These are phyloP conservation scores for Perdita meconis DNA, from an alignment of 2,888 invertebrate species.

Conservation along the genomic window DNA sequence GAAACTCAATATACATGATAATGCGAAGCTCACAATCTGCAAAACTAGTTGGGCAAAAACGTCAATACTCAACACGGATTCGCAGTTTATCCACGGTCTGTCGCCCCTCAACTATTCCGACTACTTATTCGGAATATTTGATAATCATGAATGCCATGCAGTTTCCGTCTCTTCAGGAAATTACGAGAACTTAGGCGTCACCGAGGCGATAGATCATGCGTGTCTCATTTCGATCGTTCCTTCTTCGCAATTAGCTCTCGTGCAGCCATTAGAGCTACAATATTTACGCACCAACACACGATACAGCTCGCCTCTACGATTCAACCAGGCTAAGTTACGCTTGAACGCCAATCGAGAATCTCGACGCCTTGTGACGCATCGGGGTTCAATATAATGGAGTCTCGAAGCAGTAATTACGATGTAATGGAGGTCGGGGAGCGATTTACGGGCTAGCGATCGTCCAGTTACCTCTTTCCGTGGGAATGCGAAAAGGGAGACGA, in stretches of 20 bases:
- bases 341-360: constrained; percentile 49
- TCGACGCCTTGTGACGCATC: constrained; percentile 61
- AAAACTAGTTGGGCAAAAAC: constrained; percentile 7
- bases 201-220: constrained; percentile 27
- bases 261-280: constrained; percentile 58
- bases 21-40: constrained; percentile 10
- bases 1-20: constrained; percentile 45
- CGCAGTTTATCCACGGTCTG: not conserved
- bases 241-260: constrained; percentile 56
- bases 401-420: constrained; percentile 69
- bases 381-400: constrained; percentile 67
- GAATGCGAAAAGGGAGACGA: constrained; percentile 47
- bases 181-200: too few relatives aligned
- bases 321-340: constrained; percentile 28
- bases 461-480: constrained; percentile 47
- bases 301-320: constrained; percentile 56
- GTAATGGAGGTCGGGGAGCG: constrained; percentile 66
- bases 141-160: too few relatives aligned
- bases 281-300: constrained; percentile 49
- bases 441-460: constrained; percentile 63
- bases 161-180: too few relatives aligned
- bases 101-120: not conserved
- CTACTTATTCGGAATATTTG: not conserved
- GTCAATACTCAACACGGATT: not conserved
- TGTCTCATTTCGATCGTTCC: constrained; percentile 46